Evolutionary conservation across 1,140 invertebrate species (phyloP), one percentile per base, ranked within the genome.

Genomic region (Diachasma alloeum): DNA sequence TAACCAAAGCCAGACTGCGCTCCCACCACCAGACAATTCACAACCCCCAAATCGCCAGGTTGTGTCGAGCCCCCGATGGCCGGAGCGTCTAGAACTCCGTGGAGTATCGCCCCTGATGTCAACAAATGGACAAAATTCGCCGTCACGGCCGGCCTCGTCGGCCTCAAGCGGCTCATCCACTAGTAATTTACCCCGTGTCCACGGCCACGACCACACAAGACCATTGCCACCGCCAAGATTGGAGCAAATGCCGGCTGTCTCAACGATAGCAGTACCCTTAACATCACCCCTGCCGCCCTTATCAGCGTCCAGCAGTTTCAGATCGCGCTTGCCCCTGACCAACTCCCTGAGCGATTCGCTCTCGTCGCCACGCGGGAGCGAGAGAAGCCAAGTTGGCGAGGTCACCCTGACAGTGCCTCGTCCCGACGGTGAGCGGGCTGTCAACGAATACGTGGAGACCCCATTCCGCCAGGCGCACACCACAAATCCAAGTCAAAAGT

Each of bases 371-470:
- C 19, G 39, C n/a, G 44, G 53, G 75, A 22, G 31, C 9, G 56
- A 39, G 9, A 74, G 53, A 53, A n/a, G 8, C 10, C 10, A 31
- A 76, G 74, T 87, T n/a, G 83, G 83, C 17, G 87, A 87, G 83
- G 93, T 93, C 79, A 93, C 93, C 78, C 91, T 96, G 83, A 90
- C 92, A 80, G 92, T 93, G 84, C 95, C 95, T 63, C 91, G 95
- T 81, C 95, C 95, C 46, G 94, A 95, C 85, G 92, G 91, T 83
- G 94, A 95, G 86, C 91, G 95, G 79, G 91, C 92, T 82, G 92
- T 92, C 85, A 97, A 96, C 91, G 94, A 95, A 84, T 96, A 96
- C 90, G 95, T 96, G 85, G 95, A 97, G 84, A 94, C 95, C 75
- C 95, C 95, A 80, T 91, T 94, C 79, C 85, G 81, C 81, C 88